Percentiles rank a stretch among this genome's conserved stretches.
Conservation (phyloP, 2,113 vertebrate genomes). For the Dendropsophus ebraccatus region DNA sequence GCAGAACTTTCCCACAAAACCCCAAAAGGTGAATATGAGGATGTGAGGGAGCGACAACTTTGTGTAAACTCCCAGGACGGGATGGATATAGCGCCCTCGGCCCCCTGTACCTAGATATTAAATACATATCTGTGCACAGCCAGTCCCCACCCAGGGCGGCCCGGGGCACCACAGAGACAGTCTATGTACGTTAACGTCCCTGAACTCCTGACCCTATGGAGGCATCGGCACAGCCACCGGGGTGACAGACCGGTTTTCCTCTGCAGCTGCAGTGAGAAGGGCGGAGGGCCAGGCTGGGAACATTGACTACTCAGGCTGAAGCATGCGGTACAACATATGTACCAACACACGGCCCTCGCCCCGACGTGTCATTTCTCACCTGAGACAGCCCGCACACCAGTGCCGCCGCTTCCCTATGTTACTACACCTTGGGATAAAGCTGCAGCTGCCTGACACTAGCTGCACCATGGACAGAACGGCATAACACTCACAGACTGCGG, state of each 20-base stretch:
- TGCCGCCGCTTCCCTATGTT: background rate
- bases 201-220: slow-evolving; percentile 45
- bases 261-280: background rate
- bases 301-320: slow-evolving; percentile 4
- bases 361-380: slow-evolving; percentile 17
- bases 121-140: background rate
- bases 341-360: background rate
- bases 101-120: slow-evolving; percentile 24
- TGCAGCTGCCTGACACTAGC: background rate
- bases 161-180: slow-evolving; percentile 2
- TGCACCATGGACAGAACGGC: too few relatives aligned
- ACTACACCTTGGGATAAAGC: background rate
- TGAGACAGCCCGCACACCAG: background rate
- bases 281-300: background rate
- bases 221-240: background rate
- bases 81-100: background rate
- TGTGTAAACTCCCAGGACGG: background rate
- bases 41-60: background rate
- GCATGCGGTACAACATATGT: background rate
- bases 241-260: slow-evolving; percentile 39
- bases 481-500: too few relatives aligned
- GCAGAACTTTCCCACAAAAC: slow-evolving; percentile 1
- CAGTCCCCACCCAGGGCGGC: slow-evolving; percentile 14
- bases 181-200: background rate
- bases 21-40: background rate